These are phyloP conservation scores for Sthenelais limicola DNA, from an alignment of 2,888 invertebrate genomes.

Conservation along the genomic window DNA sequence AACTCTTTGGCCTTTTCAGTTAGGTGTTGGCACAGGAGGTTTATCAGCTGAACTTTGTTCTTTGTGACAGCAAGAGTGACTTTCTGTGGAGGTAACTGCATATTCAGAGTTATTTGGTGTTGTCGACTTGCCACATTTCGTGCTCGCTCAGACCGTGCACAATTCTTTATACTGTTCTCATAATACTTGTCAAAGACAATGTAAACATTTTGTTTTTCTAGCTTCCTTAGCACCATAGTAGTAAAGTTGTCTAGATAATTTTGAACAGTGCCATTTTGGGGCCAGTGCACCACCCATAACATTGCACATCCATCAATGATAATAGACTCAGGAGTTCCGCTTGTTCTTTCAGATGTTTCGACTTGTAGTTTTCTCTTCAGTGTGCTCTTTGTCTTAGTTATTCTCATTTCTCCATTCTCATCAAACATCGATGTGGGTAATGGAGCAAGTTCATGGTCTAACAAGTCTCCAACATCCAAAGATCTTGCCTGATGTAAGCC, in stretches of 20 bases:
- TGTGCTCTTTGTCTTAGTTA: constrained; percentile 35
- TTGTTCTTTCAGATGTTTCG: constrained; percentile 16
- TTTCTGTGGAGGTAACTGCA: not conserved
- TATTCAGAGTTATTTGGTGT: no score
- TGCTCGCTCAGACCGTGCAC: no score
- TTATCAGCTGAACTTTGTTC: not conserved
- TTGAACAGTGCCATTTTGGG: not conserved
- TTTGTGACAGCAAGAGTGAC: not conserved
- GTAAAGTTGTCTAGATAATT: not conserved
- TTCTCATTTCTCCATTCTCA: constrained; percentile 41
- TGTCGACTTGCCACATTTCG: no score
- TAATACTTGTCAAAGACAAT: not conserved
- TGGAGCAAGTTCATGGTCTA: constrained; percentile 38
- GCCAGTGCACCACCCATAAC: constrained; percentile 39
- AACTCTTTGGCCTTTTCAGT: not conserved
- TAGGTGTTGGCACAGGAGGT: not conserved
- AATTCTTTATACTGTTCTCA: not conserved
- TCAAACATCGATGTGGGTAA: constrained; percentile 43
- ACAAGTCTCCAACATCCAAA: constrained; percentile 28
- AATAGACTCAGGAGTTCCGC: constrained; percentile 6
- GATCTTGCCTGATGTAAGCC: constrained; percentile 32
- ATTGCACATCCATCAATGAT: constrained; percentile 43
- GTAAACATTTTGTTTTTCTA: not conserved
- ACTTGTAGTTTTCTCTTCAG: constrained; percentile 45
- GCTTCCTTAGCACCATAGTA: not conserved